Evolutionary conservation across 2,113 vertebrate species (phyloP), one percentile per base, ranked within the genome.

Genomic region (Eubucco bourcierii): DNA sequence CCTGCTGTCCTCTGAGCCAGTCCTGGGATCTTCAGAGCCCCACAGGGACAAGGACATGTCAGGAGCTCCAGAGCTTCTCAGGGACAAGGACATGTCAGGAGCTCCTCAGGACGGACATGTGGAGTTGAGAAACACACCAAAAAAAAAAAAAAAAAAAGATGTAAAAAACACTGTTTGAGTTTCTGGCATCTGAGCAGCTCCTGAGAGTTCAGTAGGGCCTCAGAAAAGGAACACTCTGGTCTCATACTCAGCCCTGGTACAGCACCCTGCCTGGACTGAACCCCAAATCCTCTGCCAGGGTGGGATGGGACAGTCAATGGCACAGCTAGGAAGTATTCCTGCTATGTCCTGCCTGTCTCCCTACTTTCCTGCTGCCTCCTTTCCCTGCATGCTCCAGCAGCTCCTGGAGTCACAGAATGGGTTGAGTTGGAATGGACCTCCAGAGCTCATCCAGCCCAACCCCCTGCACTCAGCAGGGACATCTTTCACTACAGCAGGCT

Each of bases 301-400:
- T 0, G 0, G 34, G 56, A 52, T 15, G 1, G 5, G 20, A 46
- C 8, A 1, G 2, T 6, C 2, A 1, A 29, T 7, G 28, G 44
- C 37, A 41, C 44, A 84, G 39, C 44, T n/a, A 25, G 7, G 58
- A 34, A 34, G 29, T 28, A 34, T n/a, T n/a, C 37, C 53, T 33
- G 50, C 41, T 55, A 0, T 58, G 25, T 61, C 46, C 73, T 41
- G 11, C 9, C 24, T 1, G 0, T 8, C 27, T 64, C 58, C 19
- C 39, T 83, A 39, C 61, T 79, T 39, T 33, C n/a, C 61, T 20
- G 18, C 50, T 44, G 56, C 41, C 70, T 34, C n/a, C 28, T 34
- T 23, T 28, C 52, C 18, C 20, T 13, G 8, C 15, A 12, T 0
- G 4, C 74, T 56, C 33, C 41, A 6, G n/a, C 18, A 29, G 44